Percentiles rank a stretch among this genome's conserved stretches.
phyloP scores from a whole-genome alignment of 2,113 vertebrate species.

The Platichthys flesus region DNA sequence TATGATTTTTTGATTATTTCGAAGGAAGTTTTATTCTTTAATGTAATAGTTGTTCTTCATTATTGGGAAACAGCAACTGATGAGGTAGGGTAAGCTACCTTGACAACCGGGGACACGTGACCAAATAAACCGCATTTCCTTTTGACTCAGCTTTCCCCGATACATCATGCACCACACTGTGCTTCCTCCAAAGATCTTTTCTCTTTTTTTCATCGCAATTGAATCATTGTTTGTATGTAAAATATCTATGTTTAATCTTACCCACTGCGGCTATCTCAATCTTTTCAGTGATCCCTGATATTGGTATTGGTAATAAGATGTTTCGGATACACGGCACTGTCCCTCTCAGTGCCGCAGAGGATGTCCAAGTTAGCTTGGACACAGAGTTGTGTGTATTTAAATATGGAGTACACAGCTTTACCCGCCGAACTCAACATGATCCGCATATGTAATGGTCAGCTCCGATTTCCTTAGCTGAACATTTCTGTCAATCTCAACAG shows the following conservation, averaged over 20 bases:
- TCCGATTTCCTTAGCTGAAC: constrained; percentile 36
- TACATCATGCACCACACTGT: constrained; percentile 1
- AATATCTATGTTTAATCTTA: background rate
- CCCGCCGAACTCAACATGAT: constrained; percentile 31
- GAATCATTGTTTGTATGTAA: background rate
- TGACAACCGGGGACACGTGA: constrained; percentile 15
- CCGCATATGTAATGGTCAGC: constrained; percentile 28
- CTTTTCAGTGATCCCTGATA: background rate
- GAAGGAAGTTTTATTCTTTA: background rate
- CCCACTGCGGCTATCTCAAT: no score
- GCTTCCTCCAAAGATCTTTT: background rate
- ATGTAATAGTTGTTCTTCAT: background rate
- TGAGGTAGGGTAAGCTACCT: constrained; percentile 2
- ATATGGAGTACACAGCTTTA: constrained; percentile 13
- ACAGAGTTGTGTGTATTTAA: constrained; percentile 35
- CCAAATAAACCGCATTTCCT: constrained; percentile 34
- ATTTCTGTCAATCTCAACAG: constrained; percentile 22
- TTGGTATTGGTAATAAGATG: no score
- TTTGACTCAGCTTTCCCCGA: constrained; percentile 12
- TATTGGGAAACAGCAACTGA: constrained; percentile 1
- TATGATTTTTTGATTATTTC: no score
- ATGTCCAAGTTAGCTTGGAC: background rate
- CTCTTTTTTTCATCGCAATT: background rate
- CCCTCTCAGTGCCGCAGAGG: background rate
- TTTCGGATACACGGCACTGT: background rate